Evolutionary conservation across 2,113 vertebrate genomes (phyloP), one percentile per base, ranked within the genome.

Genomic region (Parus major): DNA sequence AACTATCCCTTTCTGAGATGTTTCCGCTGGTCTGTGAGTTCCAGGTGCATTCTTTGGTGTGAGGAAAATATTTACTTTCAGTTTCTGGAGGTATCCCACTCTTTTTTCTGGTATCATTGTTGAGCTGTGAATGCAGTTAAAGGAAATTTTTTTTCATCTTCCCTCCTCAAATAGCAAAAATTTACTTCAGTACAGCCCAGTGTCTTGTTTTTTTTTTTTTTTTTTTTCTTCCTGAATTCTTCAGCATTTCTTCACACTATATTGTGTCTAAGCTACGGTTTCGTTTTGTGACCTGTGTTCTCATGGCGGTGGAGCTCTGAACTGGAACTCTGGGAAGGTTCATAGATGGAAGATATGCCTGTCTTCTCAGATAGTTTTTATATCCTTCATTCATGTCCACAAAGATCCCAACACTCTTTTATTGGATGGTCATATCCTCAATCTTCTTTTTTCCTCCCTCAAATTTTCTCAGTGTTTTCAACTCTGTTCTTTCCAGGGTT

Each of bases 121-220:
- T 82, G 24, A 86, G 4, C 9, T 64, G 11, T 3, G 4, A 86
- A 90, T 5, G 9, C 9, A 71, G 29, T 46, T 75, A 50, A 73
- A 73, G 33, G 21, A 5, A 24, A 5, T 3, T 2, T 50, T 29
- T 76, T 82, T 82, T 60, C 9, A 11, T 5, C 14, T 25, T 75
- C 2, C 8, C 7, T 60, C 31, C 7, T 72, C 14, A 69, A 44
- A 65, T 50, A 82, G 28, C 18, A 9, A 41, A 35, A 57, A 36
- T 18, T 79, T 71, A 49, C 6, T 60, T 69, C 49, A 46, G 10
- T 1, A 1, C 19, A 88, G 12, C 6, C 0, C 0, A n/a, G 6
- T 22, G 22, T 31, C 33, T 68, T 33, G 8, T 7, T 36, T 11
- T 39, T 65, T 39, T 49, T 39, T 65, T 39, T 49, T 55, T 44